These are phyloP conservation scores for Lophius americanus DNA, from an alignment of 2,797 vertebrate species.

Conservation along the genomic window DNA sequence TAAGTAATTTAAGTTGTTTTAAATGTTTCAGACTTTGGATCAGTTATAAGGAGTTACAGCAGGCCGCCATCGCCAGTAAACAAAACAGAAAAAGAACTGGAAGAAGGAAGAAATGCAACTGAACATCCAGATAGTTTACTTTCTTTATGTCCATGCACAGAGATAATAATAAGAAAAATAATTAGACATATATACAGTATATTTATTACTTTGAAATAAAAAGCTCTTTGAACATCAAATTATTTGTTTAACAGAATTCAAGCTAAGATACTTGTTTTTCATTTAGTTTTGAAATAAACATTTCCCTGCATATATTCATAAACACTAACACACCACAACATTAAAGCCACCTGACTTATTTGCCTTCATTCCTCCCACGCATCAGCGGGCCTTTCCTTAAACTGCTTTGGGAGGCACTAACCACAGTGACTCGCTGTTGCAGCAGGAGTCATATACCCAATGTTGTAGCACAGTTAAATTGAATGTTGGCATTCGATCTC, in stretches of 20 bases:
- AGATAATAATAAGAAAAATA: not conserved
- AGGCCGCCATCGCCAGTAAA: no score
- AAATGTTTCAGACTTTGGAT: no score
- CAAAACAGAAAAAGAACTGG: no score
- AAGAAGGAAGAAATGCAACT: not conserved
- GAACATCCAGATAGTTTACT: not conserved
- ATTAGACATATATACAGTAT: not conserved
- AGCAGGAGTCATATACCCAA: slow-evolving; percentile 27
- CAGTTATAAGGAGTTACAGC: no score
- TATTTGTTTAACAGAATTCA: not conserved
- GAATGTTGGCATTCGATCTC: slow-evolving; percentile 73
- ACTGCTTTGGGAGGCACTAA: no score
- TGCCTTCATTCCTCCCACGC: no score
- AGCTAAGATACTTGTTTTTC: not conserved
- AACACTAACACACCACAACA: no score
- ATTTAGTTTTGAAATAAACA: not conserved
- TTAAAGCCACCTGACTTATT: no score
- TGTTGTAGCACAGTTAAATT: slow-evolving; percentile 54
- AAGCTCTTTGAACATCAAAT: not conserved
- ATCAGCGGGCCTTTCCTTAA: no score
- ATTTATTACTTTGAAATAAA: not conserved
- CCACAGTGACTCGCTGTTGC: slow-evolving; percentile 24
- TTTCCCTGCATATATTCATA: no score
- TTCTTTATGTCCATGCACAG: not conserved
- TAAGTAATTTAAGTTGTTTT: no score